phyloP scores from a whole-genome alignment of 2,113 vertebrate species.

The Sigmodon hispidus region DNA sequence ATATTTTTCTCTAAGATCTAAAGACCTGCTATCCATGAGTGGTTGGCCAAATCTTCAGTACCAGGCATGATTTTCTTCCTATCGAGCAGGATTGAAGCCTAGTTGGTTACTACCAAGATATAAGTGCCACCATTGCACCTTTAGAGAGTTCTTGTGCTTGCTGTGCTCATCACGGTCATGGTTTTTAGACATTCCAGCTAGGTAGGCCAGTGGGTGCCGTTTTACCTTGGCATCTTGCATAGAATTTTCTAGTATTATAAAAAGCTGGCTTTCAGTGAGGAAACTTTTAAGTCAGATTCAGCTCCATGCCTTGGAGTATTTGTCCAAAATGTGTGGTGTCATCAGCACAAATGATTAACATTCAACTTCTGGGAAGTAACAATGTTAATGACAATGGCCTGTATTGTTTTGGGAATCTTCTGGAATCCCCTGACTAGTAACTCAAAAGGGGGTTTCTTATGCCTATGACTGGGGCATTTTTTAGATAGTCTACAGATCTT shows the following conservation, averaged over 20 bases:
- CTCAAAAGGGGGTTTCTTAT: not conserved
- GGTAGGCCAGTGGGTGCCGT: not conserved
- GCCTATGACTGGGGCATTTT: not conserved
- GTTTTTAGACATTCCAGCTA: not conserved
- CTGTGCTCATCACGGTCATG: not conserved
- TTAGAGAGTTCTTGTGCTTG: not conserved
- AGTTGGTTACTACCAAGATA: not conserved
- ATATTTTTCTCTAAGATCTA: not conserved
- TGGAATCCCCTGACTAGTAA: not conserved
- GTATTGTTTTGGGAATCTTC: not conserved
- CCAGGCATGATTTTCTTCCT: not conserved
- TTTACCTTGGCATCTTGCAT: not conserved
- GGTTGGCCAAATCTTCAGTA: not conserved
- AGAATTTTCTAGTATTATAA: not conserved
- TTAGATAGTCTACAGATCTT: not conserved
- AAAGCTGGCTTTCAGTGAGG: not conserved
- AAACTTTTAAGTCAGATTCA: not conserved
- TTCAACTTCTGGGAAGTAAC: not conserved
- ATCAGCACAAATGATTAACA: not conserved
- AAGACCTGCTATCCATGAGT: not conserved
- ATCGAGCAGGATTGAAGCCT: not conserved
- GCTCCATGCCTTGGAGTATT: not conserved
- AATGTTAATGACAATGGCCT: not conserved
- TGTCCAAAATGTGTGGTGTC: not conserved
- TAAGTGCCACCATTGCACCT: not conserved